phyloP scores from a whole-genome alignment of 2,797 vertebrate genomes.

The Spinibarbus caldwelli region DNA sequence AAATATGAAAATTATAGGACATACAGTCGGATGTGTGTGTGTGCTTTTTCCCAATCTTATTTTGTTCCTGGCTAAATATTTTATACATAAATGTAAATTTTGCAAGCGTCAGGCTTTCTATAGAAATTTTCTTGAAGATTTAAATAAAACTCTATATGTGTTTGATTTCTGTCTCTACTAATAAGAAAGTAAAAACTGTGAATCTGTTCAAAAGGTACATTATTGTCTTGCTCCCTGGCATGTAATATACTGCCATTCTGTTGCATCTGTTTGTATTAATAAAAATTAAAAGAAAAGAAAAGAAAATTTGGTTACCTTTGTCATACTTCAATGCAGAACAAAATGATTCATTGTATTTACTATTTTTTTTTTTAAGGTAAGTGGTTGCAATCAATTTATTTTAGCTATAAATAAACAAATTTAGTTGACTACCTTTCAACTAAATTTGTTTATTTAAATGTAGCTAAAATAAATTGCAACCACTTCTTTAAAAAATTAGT shows the following conservation, averaged over 20 bases:
- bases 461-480: too few relatives aligned
- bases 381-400: too few relatives aligned
- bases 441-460: too few relatives aligned
- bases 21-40: neutral
- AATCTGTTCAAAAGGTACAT: neutral
- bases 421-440: too few relatives aligned
- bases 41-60: too few relatives aligned
- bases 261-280: neutral
- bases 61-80: neutral
- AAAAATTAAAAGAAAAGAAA: too few relatives aligned
- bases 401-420: too few relatives aligned
- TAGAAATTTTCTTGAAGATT: neutral
- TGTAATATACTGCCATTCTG: neutral
- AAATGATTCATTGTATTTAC: too few relatives aligned
- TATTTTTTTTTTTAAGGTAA: too few relatives aligned
- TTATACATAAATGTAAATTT: neutral
- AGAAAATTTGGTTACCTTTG: too few relatives aligned
- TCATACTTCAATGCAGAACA: too few relatives aligned
- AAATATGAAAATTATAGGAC: neutral
- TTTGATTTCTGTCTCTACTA: neutral
- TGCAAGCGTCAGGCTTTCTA: neutral
- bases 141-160: neutral
- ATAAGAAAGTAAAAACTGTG: neutral
- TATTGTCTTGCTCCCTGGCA: neutral
- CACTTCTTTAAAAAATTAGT: too few relatives aligned